These are phyloP conservation scores for Charina bottae DNA, from an alignment of 2,113 vertebrate genomes.

Conservation along the genomic window DNA sequence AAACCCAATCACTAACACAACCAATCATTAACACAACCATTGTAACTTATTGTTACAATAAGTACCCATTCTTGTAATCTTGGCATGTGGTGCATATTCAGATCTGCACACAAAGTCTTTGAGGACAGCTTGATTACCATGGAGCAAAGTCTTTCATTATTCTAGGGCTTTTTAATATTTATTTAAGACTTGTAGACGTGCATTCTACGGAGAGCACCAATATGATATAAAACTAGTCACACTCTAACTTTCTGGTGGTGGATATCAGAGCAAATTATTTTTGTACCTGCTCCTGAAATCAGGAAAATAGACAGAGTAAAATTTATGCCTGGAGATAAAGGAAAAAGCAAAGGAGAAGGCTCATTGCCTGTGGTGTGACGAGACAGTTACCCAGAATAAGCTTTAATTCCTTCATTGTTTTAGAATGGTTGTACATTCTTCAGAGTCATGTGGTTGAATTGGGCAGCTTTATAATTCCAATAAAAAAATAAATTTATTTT, in stretches of 20 bases:
- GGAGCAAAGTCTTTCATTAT: neutral
- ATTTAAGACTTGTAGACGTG: neutral
- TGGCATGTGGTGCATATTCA: neutral
- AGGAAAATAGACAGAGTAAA: neutral
- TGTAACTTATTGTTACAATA: neutral
- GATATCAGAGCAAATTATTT: neutral
- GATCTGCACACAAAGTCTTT: neutral
- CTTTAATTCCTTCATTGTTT: neutral
- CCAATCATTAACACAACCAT: neutral
- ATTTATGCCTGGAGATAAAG: neutral
- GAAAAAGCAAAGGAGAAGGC: no score
- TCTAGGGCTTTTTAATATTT: neutral
- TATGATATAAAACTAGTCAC: neutral
- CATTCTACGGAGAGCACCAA: neutral
- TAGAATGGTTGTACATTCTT: neutral
- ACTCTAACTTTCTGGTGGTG: neutral
- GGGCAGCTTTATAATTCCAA: neutral
- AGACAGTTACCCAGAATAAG: neutral
- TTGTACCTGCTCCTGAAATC: neutral
- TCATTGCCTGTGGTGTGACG: neutral
- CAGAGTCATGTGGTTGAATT: neutral
- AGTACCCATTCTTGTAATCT: neutral
- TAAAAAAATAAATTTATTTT: neutral
- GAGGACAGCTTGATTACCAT: no score
- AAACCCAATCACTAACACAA: neutral